Base-by-base conservation (phyloP, 37 sponge, comb jelly and placozoan genomes). In the Beroe forskalii region DNA sequence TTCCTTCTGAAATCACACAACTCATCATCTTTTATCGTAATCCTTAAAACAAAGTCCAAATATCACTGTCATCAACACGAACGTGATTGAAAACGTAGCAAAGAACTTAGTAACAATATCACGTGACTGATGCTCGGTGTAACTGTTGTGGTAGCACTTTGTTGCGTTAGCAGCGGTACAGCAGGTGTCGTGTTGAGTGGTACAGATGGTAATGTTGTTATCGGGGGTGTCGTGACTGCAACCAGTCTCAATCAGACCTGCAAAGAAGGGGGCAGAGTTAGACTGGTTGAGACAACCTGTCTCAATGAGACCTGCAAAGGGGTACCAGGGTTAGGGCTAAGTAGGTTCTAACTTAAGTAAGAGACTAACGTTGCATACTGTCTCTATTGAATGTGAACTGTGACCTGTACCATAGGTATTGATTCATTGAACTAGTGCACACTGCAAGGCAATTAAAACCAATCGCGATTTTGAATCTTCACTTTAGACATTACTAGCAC, bases 161-260 rank as follows among this genome's bases (percentile, higher is more conserved):
- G 72, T 69, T 4, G 1, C 32, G 39, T 69, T 69, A 2, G 35
- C 3, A 2, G 39, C 28, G 38, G 36, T 69, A 37, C 72, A 69
- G 38, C 72, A 69, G 19, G 27, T 2, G 19, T 69, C 33, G 38
- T 69, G 72, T 2, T 33, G 12, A 14, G 17, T 2, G 4, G 27
- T 69, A 33, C 72, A 69, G 38, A 20, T 32, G 1, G 28, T 33
- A 35, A 69, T 32, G 55, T 48, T 12, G 6, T 12, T 48, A 19
- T 63, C n/a, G 25, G 25, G 66, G 38, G 27, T 27, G 9, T 27
- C 4, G 4, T 27, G 38, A 2, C 36, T 36, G 39, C 72, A 69
- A 3, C 72, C 72, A 14, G 72, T 69, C 32, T 69, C 72, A 32
- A 33, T 69, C 17, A 32, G 4, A 33, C 32, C 72, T 69, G 72